These are phyloP conservation scores for Ostrea edulis DNA, from an alignment of 1,140 invertebrate genomes.

Conservation along the genomic window DNA sequence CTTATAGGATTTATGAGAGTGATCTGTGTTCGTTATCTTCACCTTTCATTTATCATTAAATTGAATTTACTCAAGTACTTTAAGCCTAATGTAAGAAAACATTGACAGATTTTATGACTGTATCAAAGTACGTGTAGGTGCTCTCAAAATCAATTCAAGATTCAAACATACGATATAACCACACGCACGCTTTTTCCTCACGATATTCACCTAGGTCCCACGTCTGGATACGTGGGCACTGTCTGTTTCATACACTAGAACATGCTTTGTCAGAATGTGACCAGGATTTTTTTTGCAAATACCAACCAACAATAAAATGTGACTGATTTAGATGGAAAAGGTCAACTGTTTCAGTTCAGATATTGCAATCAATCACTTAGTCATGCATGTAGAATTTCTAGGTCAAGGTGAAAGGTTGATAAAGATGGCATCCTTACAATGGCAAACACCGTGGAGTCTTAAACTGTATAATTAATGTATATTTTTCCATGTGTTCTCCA, in stretches of 20 bases:
- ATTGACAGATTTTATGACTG: too few species aligned
- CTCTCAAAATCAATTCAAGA: too few species aligned
- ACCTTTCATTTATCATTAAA: too few species aligned
- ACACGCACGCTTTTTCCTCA: background rate
- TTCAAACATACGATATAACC: background rate
- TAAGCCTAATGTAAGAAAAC: too few species aligned
- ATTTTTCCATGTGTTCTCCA: too few species aligned
- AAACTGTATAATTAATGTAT: background rate
- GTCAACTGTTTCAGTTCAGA: background rate
- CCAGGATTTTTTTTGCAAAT: background rate
- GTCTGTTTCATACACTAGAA: background rate
- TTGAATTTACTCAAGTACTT: too few species aligned
- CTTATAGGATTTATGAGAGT: too few species aligned
- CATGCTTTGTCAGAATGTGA: background rate
- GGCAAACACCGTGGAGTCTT: background rate
- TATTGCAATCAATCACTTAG: background rate
- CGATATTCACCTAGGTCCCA: background rate
- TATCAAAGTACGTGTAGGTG: too few species aligned
- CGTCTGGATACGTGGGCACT: background rate
- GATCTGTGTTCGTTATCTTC: too few species aligned
- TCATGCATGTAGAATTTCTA: background rate
- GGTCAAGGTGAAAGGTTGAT: background rate
- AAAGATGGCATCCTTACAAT: background rate
- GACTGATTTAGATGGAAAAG: slow-evolving; percentile 2
- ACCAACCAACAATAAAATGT: background rate